Conservation (phyloP, 2,113 vertebrate species). For the Sprattus sprattus region DNA sequence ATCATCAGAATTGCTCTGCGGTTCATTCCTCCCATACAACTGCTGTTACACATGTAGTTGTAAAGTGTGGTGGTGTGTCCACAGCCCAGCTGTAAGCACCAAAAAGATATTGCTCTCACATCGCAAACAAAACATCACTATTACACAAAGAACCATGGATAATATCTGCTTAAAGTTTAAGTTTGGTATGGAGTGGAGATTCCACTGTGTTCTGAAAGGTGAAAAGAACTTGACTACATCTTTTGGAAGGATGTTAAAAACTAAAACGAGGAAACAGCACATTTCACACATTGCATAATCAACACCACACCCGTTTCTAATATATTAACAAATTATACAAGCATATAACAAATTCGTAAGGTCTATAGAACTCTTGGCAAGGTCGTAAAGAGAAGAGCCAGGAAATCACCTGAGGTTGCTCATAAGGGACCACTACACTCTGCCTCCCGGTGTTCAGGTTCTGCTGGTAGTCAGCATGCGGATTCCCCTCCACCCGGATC, state of each 20-base stretch:
- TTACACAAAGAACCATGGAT: background rate
- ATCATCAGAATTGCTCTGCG: conserved; percentile 74
- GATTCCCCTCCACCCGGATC: conserved; percentile 75
- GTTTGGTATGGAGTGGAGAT: no score
- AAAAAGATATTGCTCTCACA: background rate
- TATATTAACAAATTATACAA: background rate
- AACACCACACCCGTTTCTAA: background rate
- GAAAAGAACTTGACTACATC: no score
- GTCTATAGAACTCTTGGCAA: background rate
- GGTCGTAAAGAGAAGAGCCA: background rate
- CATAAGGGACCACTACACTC: conserved; percentile 73
- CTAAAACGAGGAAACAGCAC: background rate
- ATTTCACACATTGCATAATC: background rate
- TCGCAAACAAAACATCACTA: background rate
- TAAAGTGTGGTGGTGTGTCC: conserved; percentile 70
- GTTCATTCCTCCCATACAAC: conserved; percentile 80
- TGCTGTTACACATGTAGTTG: conserved; percentile 81
- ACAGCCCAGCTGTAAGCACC: conserved; percentile 63
- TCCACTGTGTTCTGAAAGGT: no score
- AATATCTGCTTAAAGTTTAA: background rate
- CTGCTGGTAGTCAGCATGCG: conserved; percentile 56
- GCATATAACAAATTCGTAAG: background rate
- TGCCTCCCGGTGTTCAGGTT: conserved; percentile 65
- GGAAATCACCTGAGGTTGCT: conserved; percentile 68
- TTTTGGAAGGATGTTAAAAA: background rate